A percentile compares a stretch with the other conserved stretches of the same genome.
These are phyloP conservation scores for Anguilla pacifica DNA, from an alignment of 2,797 vertebrate species.

Conservation along the genomic window DNA sequence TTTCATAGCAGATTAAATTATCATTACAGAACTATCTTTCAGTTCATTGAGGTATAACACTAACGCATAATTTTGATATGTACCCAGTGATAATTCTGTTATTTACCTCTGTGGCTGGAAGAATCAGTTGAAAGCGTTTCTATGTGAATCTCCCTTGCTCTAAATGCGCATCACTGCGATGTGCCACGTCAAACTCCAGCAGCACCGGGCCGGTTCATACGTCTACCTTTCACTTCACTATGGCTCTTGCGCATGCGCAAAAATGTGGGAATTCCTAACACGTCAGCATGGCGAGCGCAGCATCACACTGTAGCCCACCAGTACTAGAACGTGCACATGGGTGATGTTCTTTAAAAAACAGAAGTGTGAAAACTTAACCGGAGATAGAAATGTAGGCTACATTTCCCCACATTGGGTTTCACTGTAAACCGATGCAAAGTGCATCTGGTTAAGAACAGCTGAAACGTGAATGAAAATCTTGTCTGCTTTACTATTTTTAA, in stretches of 20 bases:
- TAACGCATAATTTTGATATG: background rate
- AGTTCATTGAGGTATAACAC: background rate
- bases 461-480: background rate
- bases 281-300: slow-evolving; percentile 64
- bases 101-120: slow-evolving; percentile 64
- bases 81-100: background rate
- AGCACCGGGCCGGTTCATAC: slow-evolving; percentile 63
- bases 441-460: background rate
- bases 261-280: slow-evolving; percentile 59
- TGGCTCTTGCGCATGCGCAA: slow-evolving; percentile 65
- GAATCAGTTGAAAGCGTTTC: slow-evolving; percentile 44
- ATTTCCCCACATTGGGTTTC: background rate
- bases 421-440: background rate
- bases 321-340: background rate
- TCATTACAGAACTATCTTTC: background rate
- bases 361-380: background rate
- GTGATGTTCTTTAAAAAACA: background rate
- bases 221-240: slow-evolving; percentile 29
- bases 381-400: background rate
- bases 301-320: background rate
- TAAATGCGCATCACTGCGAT: slow-evolving; percentile 53
- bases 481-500: background rate
- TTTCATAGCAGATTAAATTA: slow-evolving; percentile 1
- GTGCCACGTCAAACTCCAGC: slow-evolving; percentile 82
- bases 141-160: slow-evolving; percentile 21